Evolutionary conservation across 2,113 vertebrate genomes (phyloP), one percentile per base, ranked within the genome.

Genomic region (Sakesphorus luctuosus): DNA sequence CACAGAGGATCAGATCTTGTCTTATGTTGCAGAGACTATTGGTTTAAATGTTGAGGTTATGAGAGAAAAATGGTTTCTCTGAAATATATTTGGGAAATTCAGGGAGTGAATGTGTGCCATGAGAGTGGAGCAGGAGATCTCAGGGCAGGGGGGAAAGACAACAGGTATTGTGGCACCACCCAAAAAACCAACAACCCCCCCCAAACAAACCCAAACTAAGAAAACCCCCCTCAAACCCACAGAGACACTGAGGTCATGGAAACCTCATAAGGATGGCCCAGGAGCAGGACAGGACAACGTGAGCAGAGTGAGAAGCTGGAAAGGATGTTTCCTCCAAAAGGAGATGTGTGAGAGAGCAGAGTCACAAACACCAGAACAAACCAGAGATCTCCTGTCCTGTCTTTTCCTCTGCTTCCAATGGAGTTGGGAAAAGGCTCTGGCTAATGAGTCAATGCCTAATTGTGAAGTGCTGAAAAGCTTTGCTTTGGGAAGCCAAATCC

Each of bases 1-100:
- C 85, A 72, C 67, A 75, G 65, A 94, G 66, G 67, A 55, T 77
- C 43, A 80, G 72, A 46, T 82, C 69, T 83, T 87, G 66, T 19
- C 38, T 93, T 90, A 38, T 36, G 75, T 86, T 3, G 6, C 58
- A 55, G 58, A 83, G 87, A 53, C 62, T 89, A n/a, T 84, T 81
- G 62, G 68, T 84, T 94, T 94, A 59, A 44, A 52, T 77, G 33
- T 81, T 63, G 52, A 82, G 53, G 49, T 89, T 87, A 62, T 71
- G 87, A 90, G 61, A 56, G 82, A 77, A 88, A 92, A 93, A 76
- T 49, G 12, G 43, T 61, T 90, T 88, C 35, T 93, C 38, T 92
- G 87, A 73, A 71, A 49, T 47, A 72, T 11, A 26, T 50, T 69
- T 38, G 81, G 82, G 69, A 84, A 90, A 63, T 76, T 49, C 56